Evolutionary conservation across 1,140 invertebrate genomes (phyloP), one percentile per base, ranked within the genome.

Genomic region (Polypedilum vanderplanki): DNA sequence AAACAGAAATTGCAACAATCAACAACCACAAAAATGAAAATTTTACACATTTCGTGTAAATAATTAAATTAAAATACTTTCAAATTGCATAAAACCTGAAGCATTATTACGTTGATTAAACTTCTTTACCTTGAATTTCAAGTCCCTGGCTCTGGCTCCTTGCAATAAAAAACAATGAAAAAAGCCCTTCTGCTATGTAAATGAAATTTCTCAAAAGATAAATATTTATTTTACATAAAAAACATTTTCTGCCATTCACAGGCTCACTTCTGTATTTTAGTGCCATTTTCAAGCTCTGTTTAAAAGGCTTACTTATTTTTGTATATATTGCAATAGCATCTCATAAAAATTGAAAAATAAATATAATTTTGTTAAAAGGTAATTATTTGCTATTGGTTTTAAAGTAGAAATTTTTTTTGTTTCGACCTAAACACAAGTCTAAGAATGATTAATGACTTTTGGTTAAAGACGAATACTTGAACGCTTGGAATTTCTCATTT

Each of bases 221-320:
- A 57, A 57, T 57, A 57, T 57, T 57, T 57, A 57, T 57, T 57
- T 57, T 57, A 57, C 46, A 57, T 57, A 57, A 57, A 33, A 46
- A 57, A 57, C 10, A 57, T 57, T 57, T n/a, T 33, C n/a, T 57
- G 46, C 46, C 46, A 57, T 57, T 57, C n/a, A 15, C 46, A 57
- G 46, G 24, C 24, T 33, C 24, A 33, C 46, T 57, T 57, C 46
- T 57, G 46, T 57, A 57, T 57, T 57, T 57, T 57, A 57, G 46
- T 57, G 46, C 46, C 46, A 57, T 57, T 57, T 57, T 57, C 46
- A 57, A 12, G 46, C 46, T 15, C 3, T 57, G 46, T 15, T 57
- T 57, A 3, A 57, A 12, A 57, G 46, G 4, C 12, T 57, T 57
- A 10, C 15, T 8, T 41, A 7, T 8, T 12, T 57, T 57, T 57